Conservation (phyloP, 1,140 invertebrate genomes). For the Medauroidea extradentata region DNA sequence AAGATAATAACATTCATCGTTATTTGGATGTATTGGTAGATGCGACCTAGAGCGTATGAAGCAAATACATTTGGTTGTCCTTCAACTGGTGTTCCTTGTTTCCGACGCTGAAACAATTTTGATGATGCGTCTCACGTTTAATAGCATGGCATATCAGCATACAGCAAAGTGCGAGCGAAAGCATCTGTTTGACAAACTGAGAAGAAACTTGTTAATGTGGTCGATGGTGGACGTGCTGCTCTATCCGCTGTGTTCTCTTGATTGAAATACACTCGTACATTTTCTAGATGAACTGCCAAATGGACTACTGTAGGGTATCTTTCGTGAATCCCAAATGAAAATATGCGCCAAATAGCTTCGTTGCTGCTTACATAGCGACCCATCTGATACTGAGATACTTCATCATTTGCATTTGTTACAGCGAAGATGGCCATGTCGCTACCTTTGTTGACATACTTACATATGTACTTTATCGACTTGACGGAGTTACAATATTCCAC, state of each 20-base stretch:
- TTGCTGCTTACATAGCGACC: conserved; percentile 28
- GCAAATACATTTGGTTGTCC: conserved; percentile 23
- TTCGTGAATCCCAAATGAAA: conserved; percentile 43
- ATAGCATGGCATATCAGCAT: conserved; percentile 32
- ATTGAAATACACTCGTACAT: not conserved
- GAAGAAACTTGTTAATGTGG: conserved; percentile 25
- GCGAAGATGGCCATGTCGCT: too few species aligned
- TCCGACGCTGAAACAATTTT: conserved; percentile 27
- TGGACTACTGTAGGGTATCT: conserved; percentile 39
- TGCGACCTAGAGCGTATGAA: conserved; percentile 23
- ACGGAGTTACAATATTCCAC: too few species aligned
- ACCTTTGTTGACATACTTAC: too few species aligned
- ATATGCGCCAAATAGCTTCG: conserved; percentile 38
- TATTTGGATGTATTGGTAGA: too few species aligned
- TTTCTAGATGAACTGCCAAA: conserved; percentile 43
- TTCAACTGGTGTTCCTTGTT: conserved; percentile 31
- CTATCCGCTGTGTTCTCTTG: too few species aligned
- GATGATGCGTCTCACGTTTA: conserved; percentile 27
- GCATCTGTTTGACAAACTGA: conserved; percentile 23
- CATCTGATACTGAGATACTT: conserved; percentile 13
- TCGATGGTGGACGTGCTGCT: too few species aligned
- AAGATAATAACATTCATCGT: too few species aligned
- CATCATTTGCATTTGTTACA: not conserved
- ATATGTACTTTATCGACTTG: too few species aligned
- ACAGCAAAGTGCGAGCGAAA: conserved; percentile 39